Conservation (phyloP, 2,113 vertebrate genomes). For the Probosciger aterrimus region DNA sequence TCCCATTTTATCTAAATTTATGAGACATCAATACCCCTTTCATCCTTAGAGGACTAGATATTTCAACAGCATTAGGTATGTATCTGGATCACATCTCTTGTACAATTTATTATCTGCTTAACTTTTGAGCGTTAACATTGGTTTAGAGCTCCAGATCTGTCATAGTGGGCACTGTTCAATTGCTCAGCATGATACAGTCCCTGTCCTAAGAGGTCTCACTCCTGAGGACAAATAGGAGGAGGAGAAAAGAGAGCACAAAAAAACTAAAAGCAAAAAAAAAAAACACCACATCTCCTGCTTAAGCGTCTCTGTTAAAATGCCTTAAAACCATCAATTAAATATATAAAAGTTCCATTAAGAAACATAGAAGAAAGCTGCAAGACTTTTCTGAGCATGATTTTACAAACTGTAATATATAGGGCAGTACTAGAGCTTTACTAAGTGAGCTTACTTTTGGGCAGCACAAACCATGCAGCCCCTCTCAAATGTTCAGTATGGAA, state of each 20-base stretch:
- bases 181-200: neutral
- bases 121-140: neutral
- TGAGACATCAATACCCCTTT: neutral
- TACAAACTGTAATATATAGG: neutral
- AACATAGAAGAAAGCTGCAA: neutral
- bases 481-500: neutral
- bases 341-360: neutral
- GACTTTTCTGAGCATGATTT: neutral
- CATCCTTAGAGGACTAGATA: neutral
- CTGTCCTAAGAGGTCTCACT: neutral
- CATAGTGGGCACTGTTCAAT: neutral
- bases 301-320: neutral
- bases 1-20: neutral
- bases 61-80: neutral
- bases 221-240: neutral
- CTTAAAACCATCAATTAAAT: neutral
- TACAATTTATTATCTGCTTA: neutral
- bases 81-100: neutral
- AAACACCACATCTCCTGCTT: fast-evolving
- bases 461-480: neutral
- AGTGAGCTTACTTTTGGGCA: neutral
- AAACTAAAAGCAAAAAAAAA: neutral
- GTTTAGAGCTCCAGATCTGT: neutral
- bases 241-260: neutral
- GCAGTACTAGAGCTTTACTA: neutral